Conservation (phyloP, 2,888 invertebrate genomes). For the Temnothorax ravouxi region DNA sequence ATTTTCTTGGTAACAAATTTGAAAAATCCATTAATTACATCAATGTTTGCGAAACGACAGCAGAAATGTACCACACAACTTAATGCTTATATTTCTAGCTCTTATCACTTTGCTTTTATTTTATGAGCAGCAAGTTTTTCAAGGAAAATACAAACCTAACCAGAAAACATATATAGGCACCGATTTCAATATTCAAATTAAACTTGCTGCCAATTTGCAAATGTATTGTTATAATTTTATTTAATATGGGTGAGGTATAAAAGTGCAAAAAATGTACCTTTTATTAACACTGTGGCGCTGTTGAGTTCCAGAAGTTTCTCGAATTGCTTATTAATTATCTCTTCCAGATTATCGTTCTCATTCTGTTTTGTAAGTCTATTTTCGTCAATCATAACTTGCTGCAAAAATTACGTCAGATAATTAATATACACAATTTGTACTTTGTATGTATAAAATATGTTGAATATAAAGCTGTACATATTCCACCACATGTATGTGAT, state of each 20-base stretch:
- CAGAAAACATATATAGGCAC: not conserved
- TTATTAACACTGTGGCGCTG: conserved; percentile 72
- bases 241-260: not conserved
- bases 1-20: not conserved
- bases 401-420: not conserved
- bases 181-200: no score
- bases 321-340: conserved; percentile 67
- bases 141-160: no score
- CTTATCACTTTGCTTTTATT: no score
- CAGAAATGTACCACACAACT: not conserved
- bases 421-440: not conserved
- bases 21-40: not conserved
- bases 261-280: conserved; percentile 66
- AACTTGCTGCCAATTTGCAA: no score
- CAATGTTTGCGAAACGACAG: not conserved
- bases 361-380: not conserved
- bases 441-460: not conserved
- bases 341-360: conserved; percentile 62
- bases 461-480: not conserved
- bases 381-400: not conserved
- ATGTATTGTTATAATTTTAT: not conserved
- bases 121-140: no score
- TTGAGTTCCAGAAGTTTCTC: conserved; percentile 70
- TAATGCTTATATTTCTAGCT: not conserved
- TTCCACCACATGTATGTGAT: not conserved